phyloP scores from a whole-genome alignment of 1,140 invertebrate genomes.

The Meloidogyne hapla region DNA sequence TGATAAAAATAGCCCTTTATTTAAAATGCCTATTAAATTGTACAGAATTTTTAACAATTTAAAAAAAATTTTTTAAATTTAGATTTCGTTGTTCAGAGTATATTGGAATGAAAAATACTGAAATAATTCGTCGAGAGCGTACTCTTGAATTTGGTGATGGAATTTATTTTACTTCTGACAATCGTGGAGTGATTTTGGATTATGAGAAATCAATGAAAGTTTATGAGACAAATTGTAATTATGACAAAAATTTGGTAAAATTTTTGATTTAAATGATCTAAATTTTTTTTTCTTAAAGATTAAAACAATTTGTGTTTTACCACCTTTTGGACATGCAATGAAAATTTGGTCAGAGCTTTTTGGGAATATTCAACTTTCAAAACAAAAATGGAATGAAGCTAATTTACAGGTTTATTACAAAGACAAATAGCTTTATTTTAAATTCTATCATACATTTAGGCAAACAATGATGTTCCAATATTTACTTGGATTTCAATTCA shows the following conservation, averaged over 20 bases:
- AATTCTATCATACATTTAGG: background rate
- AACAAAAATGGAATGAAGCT: conserved; percentile 15
- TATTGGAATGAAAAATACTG: conserved; percentile 23
- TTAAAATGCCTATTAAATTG: conserved; percentile 23
- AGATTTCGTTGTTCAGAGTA: conserved; percentile 17
- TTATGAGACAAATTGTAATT: conserved; percentile 27
- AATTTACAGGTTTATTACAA: conserved; percentile 3
- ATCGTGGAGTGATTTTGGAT: conserved; percentile 11
- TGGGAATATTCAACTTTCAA: conserved; percentile 8
- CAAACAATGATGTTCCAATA: conserved; percentile 17
- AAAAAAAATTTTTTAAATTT: background rate
- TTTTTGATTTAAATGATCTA: background rate
- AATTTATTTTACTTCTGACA: conserved; percentile 29
- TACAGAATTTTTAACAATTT: background rate
- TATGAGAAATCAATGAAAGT: conserved; percentile 30
- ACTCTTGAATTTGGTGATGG: conserved; percentile 30
- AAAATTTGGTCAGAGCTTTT: conserved; percentile 16
- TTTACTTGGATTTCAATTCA: conserved; percentile 19
- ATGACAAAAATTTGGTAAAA: conserved; percentile 30
- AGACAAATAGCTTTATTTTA: background rate
- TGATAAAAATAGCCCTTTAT: conserved; percentile 23
- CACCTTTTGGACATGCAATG: conserved; percentile 2
- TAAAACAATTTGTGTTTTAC: conserved; percentile 29
- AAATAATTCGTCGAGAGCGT: conserved; percentile 27
- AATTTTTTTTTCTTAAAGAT: conserved; percentile 9